A percentile compares a stretch with the other conserved stretches of the same genome.
phyloP scores from a whole-genome alignment of 2,797 vertebrate species.

The Falco berigora region DNA sequence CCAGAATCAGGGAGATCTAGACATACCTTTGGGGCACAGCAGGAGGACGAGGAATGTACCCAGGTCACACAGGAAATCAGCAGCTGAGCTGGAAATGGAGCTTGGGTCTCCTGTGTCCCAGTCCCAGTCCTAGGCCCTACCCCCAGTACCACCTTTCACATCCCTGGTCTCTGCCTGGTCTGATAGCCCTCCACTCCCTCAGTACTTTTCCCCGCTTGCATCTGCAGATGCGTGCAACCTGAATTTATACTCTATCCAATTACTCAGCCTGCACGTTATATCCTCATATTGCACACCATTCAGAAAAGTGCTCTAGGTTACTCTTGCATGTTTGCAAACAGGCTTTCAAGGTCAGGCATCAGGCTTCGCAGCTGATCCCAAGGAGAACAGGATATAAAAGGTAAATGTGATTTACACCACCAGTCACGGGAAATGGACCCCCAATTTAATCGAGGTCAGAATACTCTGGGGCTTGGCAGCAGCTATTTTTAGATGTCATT shows the following conservation, averaged over 20 bases:
- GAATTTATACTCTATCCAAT: background rate
- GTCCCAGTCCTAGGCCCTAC: background rate
- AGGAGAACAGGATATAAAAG: conserved; percentile 1
- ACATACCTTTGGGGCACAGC: background rate
- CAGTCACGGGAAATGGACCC: conserved; percentile 3
- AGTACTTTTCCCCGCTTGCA: background rate
- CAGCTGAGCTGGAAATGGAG: background rate
- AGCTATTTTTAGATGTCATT: conserved; percentile 73
- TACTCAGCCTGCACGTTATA: background rate
- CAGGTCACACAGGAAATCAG: background rate
- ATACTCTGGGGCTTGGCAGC: conserved; percentile 11
- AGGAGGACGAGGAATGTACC: background rate
- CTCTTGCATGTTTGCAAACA: background rate
- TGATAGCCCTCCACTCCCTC: background rate
- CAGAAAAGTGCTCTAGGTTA: background rate
- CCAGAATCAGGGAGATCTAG: background rate
- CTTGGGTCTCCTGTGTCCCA: background rate
- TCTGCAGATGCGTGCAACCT: background rate
- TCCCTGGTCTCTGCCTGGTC: background rate
- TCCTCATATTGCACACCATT: background rate
- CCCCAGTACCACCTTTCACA: background rate
- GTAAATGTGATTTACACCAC: conserved; percentile 33
- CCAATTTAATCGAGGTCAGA: conserved; percentile 31
- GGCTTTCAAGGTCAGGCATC: conserved; percentile 55
- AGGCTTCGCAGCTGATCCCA: conserved; percentile 9